Base-by-base conservation (phyloP, 2,113 vertebrate genomes). In the Bolborhynchus lineola region DNA sequence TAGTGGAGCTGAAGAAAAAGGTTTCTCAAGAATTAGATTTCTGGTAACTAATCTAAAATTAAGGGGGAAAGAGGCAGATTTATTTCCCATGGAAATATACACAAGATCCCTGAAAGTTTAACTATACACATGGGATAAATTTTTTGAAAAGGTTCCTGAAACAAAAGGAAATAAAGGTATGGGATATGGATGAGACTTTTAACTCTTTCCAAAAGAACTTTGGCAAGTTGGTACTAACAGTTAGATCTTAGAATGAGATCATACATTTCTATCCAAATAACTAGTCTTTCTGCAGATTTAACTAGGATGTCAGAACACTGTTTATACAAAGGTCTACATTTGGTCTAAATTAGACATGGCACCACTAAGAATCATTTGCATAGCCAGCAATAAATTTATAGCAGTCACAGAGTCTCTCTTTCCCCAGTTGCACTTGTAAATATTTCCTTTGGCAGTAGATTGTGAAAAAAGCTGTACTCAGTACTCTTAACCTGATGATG, bases 361-460 rank as follows among this genome's bases (percentile, higher is more conserved):
- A 92, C 49, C 71, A 59, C 63, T 74, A 78, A 91, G 81, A 93
- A 59, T 78, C 85, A 81, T 90, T 79, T 70, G 33, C 77, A 49
- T 29, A 95, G 83, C 84, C 67, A 95, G 93, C 65, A 87, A 87
- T 87, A 89, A 94, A 87, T 96, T 89, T 84, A 60, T 33, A 87
- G 62, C 72, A 92, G 57, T 87, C 74, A 79, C 13, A 85, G 69
- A 92, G 65, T 47, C 52, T 81, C 65, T 82, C 69, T 92, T 78
- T 47, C 57, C 71, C 19, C 33, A 84, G 55, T 37, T 64, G 19
- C 69, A 91, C 47, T 91, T 91, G 39, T 91, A 95, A 96, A 92
- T 96, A 90, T 95, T 97, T 96, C 76, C 28, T 90, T 92, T 96
- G 90, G 82, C 88, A 72, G 55, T 16, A 62, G 71, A 31, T 50